A percentile compares a stretch with the other conserved stretches of the same genome.
Evolutionary conservation across 2,113 vertebrate genomes (phyloP).

Genomic region (Cairina moschata): DNA sequence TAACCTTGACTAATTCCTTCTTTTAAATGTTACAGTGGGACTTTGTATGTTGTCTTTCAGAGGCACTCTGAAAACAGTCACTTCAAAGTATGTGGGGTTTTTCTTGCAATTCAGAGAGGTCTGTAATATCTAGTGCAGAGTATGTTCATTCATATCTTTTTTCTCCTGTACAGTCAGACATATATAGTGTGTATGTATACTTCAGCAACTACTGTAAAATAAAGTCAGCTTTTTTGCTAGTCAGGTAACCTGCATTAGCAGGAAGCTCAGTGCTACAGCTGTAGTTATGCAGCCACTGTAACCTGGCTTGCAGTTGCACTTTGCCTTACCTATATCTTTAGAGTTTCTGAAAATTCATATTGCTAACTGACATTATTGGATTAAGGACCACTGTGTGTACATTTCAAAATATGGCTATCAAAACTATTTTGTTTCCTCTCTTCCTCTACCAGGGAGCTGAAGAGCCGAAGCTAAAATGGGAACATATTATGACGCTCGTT

Average conservation of each 20-base stretch:
- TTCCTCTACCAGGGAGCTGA: conserved; percentile 83
- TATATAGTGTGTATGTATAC: neutral
- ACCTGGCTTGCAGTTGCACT: neutral
- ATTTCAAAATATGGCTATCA: neutral
- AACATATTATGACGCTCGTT: conserved; percentile 91
- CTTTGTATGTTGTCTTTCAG: neutral
- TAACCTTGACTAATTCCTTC: neutral
- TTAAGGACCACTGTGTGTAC: neutral
- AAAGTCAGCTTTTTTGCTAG: neutral
- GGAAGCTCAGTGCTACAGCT: neutral
- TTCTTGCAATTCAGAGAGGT: neutral
- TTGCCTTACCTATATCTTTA: neutral
- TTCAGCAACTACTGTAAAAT: neutral
- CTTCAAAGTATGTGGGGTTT: neutral
- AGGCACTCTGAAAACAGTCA: neutral
- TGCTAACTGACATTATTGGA: neutral
- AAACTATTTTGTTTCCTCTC: neutral
- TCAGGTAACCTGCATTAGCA: neutral
- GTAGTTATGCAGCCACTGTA: neutral
- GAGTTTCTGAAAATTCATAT: neutral
- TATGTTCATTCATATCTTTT: neutral
- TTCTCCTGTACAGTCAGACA: neutral
- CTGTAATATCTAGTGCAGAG: neutral
- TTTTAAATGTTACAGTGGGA: neutral
- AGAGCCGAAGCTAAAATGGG: conserved; percentile 87